Conservation (phyloP, 2,113 vertebrate species). For the Centropus bengalensis region DNA sequence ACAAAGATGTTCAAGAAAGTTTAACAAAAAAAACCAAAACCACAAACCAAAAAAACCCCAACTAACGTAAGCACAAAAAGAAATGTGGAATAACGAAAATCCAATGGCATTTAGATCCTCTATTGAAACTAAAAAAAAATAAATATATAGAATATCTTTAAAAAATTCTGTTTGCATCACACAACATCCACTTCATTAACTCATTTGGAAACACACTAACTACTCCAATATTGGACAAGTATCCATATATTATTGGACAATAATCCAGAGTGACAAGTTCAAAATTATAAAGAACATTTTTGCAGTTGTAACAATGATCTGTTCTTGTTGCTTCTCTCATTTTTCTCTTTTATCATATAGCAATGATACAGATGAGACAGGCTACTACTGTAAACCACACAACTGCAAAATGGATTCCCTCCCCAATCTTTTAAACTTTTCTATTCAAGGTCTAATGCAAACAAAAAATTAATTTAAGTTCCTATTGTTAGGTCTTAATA, state of each 20-base stretch:
- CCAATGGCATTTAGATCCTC: background rate
- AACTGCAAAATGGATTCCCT: background rate
- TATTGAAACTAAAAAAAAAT: background rate
- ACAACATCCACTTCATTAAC: background rate
- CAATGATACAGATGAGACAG: background rate
- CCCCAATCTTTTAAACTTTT: background rate
- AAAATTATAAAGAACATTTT: conserved; percentile 14
- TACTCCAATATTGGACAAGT: background rate
- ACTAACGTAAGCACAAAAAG: background rate
- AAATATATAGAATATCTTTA: background rate
- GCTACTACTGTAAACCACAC: conserved; percentile 2
- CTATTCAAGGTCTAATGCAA: background rate
- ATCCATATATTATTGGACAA: background rate
- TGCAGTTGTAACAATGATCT: conserved; percentile 6
- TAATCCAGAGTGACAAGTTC: background rate
- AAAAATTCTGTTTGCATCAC: background rate
- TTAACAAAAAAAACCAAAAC: background rate
- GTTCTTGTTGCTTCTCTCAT: conserved; percentile 3
- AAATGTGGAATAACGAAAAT: background rate
- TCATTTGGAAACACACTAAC: background rate
- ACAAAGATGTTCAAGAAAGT: background rate
- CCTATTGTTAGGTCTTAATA: background rate
- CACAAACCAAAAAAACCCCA: background rate
- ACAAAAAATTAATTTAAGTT: background rate
- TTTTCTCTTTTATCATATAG: conserved; percentile 31